Evolutionary conservation across 2,113 vertebrate genomes (phyloP).

Genomic region (Barnardius zonarius): DNA sequence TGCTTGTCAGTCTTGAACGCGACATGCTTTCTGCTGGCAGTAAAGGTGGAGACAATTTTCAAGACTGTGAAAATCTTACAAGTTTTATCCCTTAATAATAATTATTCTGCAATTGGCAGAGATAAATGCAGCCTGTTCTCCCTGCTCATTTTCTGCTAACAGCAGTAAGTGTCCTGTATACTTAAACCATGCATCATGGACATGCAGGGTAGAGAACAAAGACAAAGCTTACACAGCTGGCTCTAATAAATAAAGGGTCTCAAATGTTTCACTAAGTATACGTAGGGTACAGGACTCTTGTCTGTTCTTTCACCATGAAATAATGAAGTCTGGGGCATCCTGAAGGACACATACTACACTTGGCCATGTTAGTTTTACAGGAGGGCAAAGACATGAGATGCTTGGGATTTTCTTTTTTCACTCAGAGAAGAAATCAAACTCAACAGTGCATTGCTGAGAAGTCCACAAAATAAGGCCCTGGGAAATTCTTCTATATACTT

Average conservation of each 20-base stretch:
- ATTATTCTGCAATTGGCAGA: neutral
- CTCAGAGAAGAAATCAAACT: neutral
- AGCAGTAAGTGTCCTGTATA: neutral
- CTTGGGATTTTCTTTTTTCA: neutral
- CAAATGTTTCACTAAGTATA: neutral
- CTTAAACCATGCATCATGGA: neutral
- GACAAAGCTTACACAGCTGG: neutral
- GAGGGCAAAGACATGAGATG: neutral
- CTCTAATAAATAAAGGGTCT: conserved; percentile 1
- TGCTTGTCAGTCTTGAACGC: conserved; percentile 39
- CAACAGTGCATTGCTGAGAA: neutral
- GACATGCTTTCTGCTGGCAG: conserved; percentile 14
- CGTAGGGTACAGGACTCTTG: neutral
- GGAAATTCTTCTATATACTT: neutral
- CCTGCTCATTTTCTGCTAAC: conserved; percentile 20
- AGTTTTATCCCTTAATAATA: conserved; percentile 33
- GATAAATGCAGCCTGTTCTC: neutral
- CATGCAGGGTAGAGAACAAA: neutral
- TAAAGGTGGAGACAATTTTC: conserved; percentile 21
- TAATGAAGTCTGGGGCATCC: neutral
- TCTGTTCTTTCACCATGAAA: neutral
- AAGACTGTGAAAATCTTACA: conserved; percentile 27
- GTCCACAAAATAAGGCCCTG: neutral
- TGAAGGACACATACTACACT: neutral
- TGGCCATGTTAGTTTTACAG: neutral